Evolutionary conservation across 2,797 vertebrate genomes (phyloP).

Genomic region (Sarcoramphus papa): DNA sequence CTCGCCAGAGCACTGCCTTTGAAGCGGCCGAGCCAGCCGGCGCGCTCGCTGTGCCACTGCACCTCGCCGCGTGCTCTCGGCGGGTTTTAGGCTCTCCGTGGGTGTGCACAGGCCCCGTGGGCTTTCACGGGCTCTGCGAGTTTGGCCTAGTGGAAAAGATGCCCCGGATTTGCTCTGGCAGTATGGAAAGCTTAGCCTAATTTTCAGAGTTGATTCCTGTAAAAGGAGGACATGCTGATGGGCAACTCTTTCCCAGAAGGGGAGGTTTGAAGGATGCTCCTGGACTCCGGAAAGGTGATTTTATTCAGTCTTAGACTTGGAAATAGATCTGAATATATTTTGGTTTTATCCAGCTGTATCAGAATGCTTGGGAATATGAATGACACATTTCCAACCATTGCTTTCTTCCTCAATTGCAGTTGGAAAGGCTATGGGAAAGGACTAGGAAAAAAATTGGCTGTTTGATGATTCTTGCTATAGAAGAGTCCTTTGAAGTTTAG

Average conservation of each 20-base stretch:
- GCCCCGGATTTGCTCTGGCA: neutral
- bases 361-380: neutral
- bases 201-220: neutral
- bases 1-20: accelerated
- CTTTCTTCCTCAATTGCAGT: neutral
- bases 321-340: neutral
- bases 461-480: neutral
- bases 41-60: accelerated
- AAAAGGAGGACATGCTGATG: accelerated
- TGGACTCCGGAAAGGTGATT: neutral
- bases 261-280: neutral
- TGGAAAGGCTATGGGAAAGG: neutral
- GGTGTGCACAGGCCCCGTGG: accelerated
- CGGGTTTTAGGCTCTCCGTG: neutral
- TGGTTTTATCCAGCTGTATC: neutral
- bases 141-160: neutral
- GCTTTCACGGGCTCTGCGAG: neutral
- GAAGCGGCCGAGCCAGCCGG: neutral
- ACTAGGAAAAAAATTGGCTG: accelerated
- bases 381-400: neutral
- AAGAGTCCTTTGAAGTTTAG: neutral
- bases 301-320: neutral
- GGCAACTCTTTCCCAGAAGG: neutral
- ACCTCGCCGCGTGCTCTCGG: accelerated
- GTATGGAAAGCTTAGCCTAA: neutral